A percentile compares a stretch with the other conserved stretches of the same genome.
Conservation (phyloP, 1,140 invertebrate species). For the Cardiocondyla obscurior region DNA sequence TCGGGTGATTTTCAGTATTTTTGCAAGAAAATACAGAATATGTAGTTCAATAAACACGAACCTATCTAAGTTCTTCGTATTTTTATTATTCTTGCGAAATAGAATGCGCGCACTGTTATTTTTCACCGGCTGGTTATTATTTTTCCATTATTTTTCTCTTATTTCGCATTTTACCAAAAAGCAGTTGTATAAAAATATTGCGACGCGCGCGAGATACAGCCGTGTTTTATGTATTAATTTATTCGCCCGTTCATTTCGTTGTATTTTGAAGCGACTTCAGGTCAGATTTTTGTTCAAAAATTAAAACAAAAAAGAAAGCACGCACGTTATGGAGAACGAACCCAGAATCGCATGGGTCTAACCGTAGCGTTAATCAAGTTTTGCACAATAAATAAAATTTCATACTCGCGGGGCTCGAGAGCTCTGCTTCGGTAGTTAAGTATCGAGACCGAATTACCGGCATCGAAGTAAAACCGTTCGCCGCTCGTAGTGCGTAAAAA, state of each 20-base stretch:
- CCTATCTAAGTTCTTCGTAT: slow-evolving; percentile 26
- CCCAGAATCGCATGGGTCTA: not conserved
- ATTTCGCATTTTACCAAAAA: slow-evolving; percentile 42
- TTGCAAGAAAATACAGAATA: slow-evolving; percentile 6
- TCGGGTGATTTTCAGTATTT: slow-evolving; percentile 16
- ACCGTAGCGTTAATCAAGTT: not conserved
- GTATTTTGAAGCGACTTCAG: not conserved
- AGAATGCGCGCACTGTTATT: slow-evolving; percentile 36
- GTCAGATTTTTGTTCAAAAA: not conserved
- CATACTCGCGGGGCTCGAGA: not conserved
- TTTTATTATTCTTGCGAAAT: slow-evolving; percentile 27
- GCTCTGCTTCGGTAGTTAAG: slow-evolving; percentile 16
- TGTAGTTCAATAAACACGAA: slow-evolving; percentile 23
- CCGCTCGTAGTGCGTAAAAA: slow-evolving; percentile 22
- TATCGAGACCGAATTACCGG: slow-evolving; percentile 38
- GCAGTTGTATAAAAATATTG: slow-evolving; percentile 37
- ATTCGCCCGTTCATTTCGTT: not conserved
- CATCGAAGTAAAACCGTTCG: slow-evolving; percentile 24
- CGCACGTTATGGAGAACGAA: not conserved
- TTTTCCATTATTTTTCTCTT: slow-evolving; percentile 46
- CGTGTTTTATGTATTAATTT: not conserved
- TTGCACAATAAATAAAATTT: slow-evolving; percentile 23
- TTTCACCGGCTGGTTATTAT: slow-evolving; percentile 42
- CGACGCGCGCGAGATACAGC: not conserved
- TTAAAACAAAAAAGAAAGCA: too few relatives aligned